Evolutionary conservation across 2,888 invertebrate genomes (phyloP), one percentile per base, ranked within the genome.

Genomic region (Hanleya hanleyi): DNA sequence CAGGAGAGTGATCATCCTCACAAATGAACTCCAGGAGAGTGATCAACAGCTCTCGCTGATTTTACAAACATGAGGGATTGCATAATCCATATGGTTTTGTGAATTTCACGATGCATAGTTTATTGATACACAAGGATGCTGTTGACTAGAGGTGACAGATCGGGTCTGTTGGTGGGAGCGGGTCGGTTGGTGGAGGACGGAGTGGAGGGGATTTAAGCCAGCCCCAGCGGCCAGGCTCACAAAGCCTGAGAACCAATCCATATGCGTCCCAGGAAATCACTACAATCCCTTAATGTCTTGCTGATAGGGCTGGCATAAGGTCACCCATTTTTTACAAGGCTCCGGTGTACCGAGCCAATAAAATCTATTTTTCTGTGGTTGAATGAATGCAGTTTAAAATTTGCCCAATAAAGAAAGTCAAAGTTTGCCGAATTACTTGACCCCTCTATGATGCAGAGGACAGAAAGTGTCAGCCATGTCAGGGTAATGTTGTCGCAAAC

Each of bases 331-430:
- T 57, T 22, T 32, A 57, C 47, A 47, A 32, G 22, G 26, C 12
- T 29, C 57, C 29, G 57, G 57, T 29, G 57, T 57, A 57, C 29
- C 57, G 29, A 7, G 57, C 29, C 57, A 57, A 57, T 57, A 57
- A 26, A 22, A 22, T 22, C 15, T 32, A 4, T 1, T 12, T 18
- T 57, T 57, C 26, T 57, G 57, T 57, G 57, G 57, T 57, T 57
- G 57, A 22, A 32, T 57, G 22, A 22, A 26, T 32, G 29, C 57
- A 18, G 29, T 57, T 57, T 57, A 12, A 57, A 57, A 29, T 57
- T 22, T 22, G 26, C 18, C 29, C 57, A 57, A 57, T 29, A 32
- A 26, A 26, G 22, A 47, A 47, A 22, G 18, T 22, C 18, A 22
- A 22, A 22, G 18, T 47, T 18, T 22, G n/a, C 47, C 47, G 1